phyloP scores from a whole-genome alignment of 2,888 invertebrate genomes.

The Chrysopilus asiliformis region DNA sequence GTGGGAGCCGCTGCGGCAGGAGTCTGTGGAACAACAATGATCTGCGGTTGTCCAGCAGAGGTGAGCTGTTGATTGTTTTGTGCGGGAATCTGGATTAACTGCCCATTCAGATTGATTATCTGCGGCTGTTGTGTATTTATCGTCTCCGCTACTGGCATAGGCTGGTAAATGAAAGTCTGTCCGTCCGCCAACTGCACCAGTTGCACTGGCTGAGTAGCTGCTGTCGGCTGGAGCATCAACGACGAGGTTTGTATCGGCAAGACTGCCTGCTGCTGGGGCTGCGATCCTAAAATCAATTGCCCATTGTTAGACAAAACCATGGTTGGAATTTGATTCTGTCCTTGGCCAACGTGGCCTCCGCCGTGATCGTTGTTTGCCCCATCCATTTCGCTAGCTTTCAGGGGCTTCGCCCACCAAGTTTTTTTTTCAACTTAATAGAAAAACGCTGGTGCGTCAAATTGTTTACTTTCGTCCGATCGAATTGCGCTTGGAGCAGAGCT shows the following conservation, averaged over 20 bases:
- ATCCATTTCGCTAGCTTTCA: constrained; percentile 11
- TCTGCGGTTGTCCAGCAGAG: constrained; percentile 18
- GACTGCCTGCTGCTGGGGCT: constrained; percentile 24
- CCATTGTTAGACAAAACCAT: constrained; percentile 17
- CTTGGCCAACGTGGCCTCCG: constrained; percentile 10
- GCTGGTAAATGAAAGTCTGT: constrained; percentile 78
- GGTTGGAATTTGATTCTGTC: constrained; percentile 15
- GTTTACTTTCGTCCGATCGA: constrained; percentile 17
- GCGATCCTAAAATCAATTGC: constrained; percentile 32
- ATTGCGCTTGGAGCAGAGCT: no score
- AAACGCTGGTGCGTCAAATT: neutral
- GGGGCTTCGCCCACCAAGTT: no score
- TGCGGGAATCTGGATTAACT: constrained; percentile 32
- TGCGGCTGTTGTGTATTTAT: constrained; percentile 42
- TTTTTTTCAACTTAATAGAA: neutral
- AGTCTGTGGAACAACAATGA: constrained; percentile 20
- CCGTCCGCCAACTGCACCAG: constrained; percentile 85
- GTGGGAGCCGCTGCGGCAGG: constrained; percentile 22
- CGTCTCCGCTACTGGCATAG: constrained; percentile 44
- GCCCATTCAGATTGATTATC: constrained; percentile 41
- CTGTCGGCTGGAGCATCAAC: constrained; percentile 31
- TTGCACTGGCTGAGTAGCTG: constrained; percentile 43
- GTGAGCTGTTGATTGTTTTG: constrained; percentile 15
- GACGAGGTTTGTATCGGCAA: constrained; percentile 31
- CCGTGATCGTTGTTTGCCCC: constrained; percentile 5